Percentiles rank a stretch among this genome's conserved stretches.
phyloP scores from a whole-genome alignment of 1,140 invertebrate genomes.

The Caenorhabditis latens region DNA sequence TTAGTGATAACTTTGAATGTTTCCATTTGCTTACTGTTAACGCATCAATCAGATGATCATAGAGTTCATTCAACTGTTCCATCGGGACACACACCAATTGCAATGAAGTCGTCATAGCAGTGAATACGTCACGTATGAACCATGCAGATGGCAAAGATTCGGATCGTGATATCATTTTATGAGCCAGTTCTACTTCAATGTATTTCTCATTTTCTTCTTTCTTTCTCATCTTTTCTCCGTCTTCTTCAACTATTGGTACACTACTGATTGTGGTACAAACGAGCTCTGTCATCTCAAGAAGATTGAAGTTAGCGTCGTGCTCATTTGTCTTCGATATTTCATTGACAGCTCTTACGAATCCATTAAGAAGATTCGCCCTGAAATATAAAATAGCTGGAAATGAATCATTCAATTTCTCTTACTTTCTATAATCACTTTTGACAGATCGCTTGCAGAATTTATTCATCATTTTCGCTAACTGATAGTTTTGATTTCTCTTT shows the following conservation, averaged over 20 bases:
- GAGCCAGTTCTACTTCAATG: background rate
- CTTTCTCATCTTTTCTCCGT: background rate
- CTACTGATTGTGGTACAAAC: background rate
- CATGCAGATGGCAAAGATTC: background rate
- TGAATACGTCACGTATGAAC: constrained; percentile 16
- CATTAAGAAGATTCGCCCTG: background rate
- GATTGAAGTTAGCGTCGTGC: background rate
- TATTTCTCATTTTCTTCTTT: background rate
- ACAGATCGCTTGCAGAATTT: background rate
- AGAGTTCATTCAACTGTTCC: background rate
- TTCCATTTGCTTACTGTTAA: background rate
- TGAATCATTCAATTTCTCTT: background rate
- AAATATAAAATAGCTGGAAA: background rate
- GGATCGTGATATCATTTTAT: background rate
- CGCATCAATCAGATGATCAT: background rate
- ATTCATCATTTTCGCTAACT: background rate
- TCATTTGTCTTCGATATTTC: constrained; percentile 1
- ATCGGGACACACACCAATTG: constrained; percentile 3
- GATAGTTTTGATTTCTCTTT: background rate
- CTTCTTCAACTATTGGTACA: background rate
- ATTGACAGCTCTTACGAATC: background rate
- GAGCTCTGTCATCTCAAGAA: background rate
- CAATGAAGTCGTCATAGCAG: background rate
- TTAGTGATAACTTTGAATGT: background rate
- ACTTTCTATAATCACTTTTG: constrained; percentile 10